These are phyloP conservation scores for Drosophila setifemur DNA, from an alignment of 1,140 invertebrate genomes.

Conservation along the genomic window DNA sequence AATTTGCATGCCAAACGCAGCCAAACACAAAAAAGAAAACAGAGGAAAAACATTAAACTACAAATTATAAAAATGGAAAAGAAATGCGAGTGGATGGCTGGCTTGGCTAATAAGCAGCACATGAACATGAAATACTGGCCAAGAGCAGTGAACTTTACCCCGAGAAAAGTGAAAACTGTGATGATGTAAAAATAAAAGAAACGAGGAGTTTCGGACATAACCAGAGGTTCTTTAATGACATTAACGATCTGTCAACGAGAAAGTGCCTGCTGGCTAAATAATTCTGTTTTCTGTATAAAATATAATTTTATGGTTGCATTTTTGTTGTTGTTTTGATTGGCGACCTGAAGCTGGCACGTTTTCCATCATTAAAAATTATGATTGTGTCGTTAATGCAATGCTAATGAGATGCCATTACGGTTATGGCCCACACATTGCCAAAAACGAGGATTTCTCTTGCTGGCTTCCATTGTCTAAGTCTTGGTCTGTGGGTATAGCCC, in stretches of 20 bases:
- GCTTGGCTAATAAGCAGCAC: slow-evolving; percentile 57
- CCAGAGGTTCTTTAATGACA: slow-evolving; percentile 28
- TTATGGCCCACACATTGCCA: slow-evolving; percentile 66
- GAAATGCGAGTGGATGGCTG: slow-evolving; percentile 46
- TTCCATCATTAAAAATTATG: slow-evolving; percentile 72
- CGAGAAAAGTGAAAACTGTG: slow-evolving; percentile 62
- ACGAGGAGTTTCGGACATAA: slow-evolving; percentile 5
- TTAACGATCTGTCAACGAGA: slow-evolving; percentile 19
- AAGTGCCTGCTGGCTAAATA: slow-evolving; percentile 19
- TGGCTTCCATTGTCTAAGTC: slow-evolving; percentile 25
- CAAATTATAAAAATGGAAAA: slow-evolving; percentile 57
- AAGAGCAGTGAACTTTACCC: slow-evolving; percentile 66
- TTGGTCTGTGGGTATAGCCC: slow-evolving; percentile 50
- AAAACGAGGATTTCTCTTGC: slow-evolving; percentile 57
- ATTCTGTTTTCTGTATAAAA: slow-evolving; percentile 1
- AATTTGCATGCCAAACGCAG: slow-evolving; percentile 74
- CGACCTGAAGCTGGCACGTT: slow-evolving; percentile 57
- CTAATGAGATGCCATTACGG: slow-evolving; percentile 59
- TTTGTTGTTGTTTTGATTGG: slow-evolving; percentile 22
- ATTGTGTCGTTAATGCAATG: slow-evolving; percentile 66
- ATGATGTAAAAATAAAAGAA: slow-evolving; percentile 22
- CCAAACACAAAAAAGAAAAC: slow-evolving; percentile 26
- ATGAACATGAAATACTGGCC: slow-evolving; percentile 4
- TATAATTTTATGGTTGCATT: slow-evolving; percentile 21
- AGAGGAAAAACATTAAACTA: slow-evolving; percentile 47